Evolutionary conservation across 1,140 invertebrate species (phyloP).

Genomic region (Bombyx mori): DNA sequence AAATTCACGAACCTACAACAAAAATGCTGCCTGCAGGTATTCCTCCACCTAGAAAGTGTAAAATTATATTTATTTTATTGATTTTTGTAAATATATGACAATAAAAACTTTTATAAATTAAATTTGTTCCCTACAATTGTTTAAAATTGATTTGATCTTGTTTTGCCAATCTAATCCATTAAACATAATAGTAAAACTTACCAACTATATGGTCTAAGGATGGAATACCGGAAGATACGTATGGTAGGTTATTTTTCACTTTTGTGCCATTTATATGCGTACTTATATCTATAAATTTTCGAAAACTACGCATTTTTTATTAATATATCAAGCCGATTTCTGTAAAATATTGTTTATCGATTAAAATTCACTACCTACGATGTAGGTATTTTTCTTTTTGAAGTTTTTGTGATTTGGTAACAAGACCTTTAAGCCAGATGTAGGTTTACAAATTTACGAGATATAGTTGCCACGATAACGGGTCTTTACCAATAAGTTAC

Average conservation of each 20-base stretch:
- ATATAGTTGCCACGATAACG: too few species aligned
- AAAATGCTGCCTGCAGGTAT: conserved; percentile 72
- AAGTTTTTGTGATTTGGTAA: too few species aligned
- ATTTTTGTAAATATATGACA: too few species aligned
- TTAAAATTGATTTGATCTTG: background rate
- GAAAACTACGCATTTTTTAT: conserved; percentile 46
- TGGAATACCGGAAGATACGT: conserved; percentile 77
- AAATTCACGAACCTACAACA: conserved; percentile 63
- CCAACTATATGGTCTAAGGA: conserved; percentile 79
- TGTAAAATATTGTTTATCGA: too few species aligned
- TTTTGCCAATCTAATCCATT: too few species aligned
- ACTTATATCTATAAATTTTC: conserved; percentile 35
- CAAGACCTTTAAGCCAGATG: too few species aligned
- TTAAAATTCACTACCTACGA: too few species aligned
- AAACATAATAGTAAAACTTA: conserved; percentile 22
- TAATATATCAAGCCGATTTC: background rate
- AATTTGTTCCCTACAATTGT: conserved; percentile 7
- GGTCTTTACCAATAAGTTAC: too few species aligned
- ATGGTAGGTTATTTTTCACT: conserved; percentile 52
- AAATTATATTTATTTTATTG: too few species aligned
- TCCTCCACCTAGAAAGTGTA: conserved; percentile 69
- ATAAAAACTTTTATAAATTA: background rate
- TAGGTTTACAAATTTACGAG: too few species aligned
- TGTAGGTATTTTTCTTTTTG: too few species aligned
- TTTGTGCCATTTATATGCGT: conserved; percentile 43